Conservation (phyloP, 2,797 vertebrate genomes). For the Microctenopoma lineatum region DNA sequence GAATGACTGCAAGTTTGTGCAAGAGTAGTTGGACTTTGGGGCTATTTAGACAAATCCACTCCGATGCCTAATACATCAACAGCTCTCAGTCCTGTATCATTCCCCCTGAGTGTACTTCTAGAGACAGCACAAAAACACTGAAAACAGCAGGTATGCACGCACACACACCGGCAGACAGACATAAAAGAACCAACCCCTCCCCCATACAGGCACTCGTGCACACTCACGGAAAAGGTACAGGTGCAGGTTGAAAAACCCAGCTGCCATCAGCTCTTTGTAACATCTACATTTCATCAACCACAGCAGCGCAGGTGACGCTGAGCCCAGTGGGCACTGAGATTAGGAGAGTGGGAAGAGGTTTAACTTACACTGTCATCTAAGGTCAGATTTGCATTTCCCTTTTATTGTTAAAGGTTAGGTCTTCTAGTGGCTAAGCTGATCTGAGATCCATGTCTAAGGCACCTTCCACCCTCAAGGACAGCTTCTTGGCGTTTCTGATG, state of each 20-base stretch:
- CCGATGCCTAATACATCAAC: conserved; percentile 68
- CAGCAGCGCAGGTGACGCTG: conserved; percentile 60
- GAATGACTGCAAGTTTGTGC: conserved; percentile 29
- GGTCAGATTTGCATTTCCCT: conserved; percentile 80
- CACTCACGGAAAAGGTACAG: conserved; percentile 59
- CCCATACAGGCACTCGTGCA: conserved; percentile 39
- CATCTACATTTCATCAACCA: conserved; percentile 74
- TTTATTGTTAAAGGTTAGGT: conserved; percentile 80
- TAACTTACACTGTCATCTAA: conserved; percentile 74
- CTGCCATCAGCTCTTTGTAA: conserved; percentile 68
- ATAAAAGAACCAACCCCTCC: conserved; percentile 6
- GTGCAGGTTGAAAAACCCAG: conserved; percentile 70
- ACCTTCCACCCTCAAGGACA: conserved; percentile 47
- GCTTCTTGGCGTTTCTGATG: conserved; percentile 36
- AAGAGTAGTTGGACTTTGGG: conserved; percentile 45
- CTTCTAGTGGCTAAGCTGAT: conserved; percentile 73
- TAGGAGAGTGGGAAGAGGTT: conserved; percentile 68
- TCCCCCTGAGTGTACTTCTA: conserved; percentile 57
- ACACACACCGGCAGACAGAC: conserved; percentile 5
- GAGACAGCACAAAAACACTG: conserved; percentile 67
- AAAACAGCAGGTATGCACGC: conserved; percentile 51
- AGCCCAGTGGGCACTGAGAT: conserved; percentile 70
- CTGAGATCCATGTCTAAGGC: conserved; percentile 69
- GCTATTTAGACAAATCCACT: conserved; percentile 68
- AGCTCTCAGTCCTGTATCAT: conserved; percentile 61